Conservation (phyloP, 2,797 vertebrate genomes). For the Ptychobarbus kaznakovi region DNA sequence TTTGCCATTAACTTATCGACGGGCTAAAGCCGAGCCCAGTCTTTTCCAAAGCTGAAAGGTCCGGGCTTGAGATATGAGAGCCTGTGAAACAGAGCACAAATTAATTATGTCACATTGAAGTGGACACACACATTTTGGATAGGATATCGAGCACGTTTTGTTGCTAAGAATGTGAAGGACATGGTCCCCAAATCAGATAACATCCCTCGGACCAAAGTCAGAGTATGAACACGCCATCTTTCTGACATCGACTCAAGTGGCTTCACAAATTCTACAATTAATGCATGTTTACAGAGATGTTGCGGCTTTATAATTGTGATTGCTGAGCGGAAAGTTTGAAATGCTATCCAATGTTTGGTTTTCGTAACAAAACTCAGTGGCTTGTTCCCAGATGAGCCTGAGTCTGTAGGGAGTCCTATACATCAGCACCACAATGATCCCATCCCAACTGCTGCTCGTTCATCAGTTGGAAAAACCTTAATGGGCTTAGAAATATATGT, state of each 20-base stretch:
- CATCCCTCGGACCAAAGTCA: neutral
- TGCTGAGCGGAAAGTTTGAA: neutral
- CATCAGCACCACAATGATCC: slow-evolving; percentile 59
- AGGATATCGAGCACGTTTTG: slow-evolving; percentile 5
- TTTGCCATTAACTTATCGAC: slow-evolving; percentile 90
- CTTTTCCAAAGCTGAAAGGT: slow-evolving; percentile 78
- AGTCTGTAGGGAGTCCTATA: slow-evolving; percentile 46
- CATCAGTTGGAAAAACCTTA: slow-evolving; percentile 53
- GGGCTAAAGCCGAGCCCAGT: slow-evolving; percentile 81
- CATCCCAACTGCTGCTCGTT: slow-evolving; percentile 67
- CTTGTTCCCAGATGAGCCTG: slow-evolving; percentile 28
- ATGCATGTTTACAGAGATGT: neutral
- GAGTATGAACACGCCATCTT: neutral
- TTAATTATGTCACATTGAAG: slow-evolving; percentile 66
- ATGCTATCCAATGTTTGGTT: neutral
- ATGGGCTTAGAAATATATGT: slow-evolving; percentile 42
- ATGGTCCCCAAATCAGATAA: slow-evolving; percentile 6
- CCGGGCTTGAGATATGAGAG: slow-evolving; percentile 72
- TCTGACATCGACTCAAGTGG: neutral
- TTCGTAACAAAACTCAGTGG: slow-evolving; percentile 30
- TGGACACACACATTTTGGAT: neutral
- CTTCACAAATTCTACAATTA: neutral
- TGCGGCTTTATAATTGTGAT: neutral
- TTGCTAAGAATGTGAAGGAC: slow-evolving; percentile 12
- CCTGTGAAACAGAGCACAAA: slow-evolving; percentile 61